These are phyloP conservation scores for Trinectes maculatus DNA, from an alignment of 2,113 vertebrate species.

Conservation along the genomic window DNA sequence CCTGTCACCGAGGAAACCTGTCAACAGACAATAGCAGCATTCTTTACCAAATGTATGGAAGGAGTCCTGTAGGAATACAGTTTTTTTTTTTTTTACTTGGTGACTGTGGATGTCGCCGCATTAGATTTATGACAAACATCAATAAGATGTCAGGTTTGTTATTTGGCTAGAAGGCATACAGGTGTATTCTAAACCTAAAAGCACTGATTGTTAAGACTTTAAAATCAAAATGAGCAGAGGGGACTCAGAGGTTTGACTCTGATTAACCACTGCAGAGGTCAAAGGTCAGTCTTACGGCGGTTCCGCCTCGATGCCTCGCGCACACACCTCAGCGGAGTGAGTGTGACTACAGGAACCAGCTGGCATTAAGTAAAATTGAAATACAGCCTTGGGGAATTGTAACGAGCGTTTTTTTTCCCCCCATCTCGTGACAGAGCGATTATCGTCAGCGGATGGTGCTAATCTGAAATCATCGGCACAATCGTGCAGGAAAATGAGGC, in stretches of 20 bases:
- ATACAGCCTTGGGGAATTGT: neutral
- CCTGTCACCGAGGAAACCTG: neutral
- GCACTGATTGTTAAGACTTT: too few relatives aligned
- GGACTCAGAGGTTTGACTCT: neutral
- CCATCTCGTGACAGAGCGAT: neutral
- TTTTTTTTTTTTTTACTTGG: too few relatives aligned
- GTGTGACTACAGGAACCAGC: neutral
- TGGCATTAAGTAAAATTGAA: neutral
- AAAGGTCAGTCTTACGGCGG: constrained; percentile 33
- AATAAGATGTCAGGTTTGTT: too few relatives aligned
- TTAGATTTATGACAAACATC: too few relatives aligned
- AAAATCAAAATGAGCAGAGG: constrained; percentile 5
- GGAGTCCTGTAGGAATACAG: neutral
- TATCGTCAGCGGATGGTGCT: neutral
- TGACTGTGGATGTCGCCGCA: too few relatives aligned
- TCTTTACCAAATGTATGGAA: neutral
- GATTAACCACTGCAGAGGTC: constrained; percentile 2
- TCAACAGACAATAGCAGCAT: neutral
- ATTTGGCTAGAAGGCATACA: too few relatives aligned
- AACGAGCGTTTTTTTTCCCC: neutral
- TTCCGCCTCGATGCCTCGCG: constrained; percentile 6
- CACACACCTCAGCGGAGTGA: neutral
- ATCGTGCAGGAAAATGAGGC: neutral
- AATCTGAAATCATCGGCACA: neutral
- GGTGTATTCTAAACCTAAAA: too few relatives aligned